A percentile compares a stretch with the other conserved stretches of the same genome.
Evolutionary conservation across 1,140 invertebrate genomes (phyloP).

Genomic region (Pseudomyrmex gracilis): DNA sequence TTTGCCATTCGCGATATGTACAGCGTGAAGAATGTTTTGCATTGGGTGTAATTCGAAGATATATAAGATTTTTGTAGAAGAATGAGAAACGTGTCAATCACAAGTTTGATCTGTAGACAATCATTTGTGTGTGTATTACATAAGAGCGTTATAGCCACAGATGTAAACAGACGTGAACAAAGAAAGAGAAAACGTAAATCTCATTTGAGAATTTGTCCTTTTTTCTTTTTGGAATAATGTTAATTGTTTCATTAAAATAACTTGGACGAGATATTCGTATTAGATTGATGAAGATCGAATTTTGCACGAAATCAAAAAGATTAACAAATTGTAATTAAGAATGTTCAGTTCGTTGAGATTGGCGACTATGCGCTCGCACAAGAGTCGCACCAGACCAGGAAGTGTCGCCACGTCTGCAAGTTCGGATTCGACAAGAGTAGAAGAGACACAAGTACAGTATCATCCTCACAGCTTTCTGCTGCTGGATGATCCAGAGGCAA

Average conservation of each 20-base stretch:
- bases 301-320: background rate
- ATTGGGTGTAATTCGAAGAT: too few species aligned
- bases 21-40: too few species aligned
- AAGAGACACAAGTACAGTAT: constrained; percentile 70
- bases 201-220: background rate
- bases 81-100: too few species aligned
- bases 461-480: constrained; percentile 75
- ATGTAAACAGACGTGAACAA: background rate
- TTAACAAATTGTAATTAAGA: constrained; percentile 51
- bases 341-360: constrained; percentile 84
- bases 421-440: constrained; percentile 75
- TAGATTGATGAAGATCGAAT: background rate
- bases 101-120: background rate
- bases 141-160: background rate
- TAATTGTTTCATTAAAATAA: background rate
- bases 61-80: too few species aligned
- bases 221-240: background rate
- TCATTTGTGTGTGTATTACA: background rate
- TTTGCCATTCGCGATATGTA: too few species aligned
- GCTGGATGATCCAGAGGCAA: constrained; percentile 71
- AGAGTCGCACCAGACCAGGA: constrained; percentile 82
- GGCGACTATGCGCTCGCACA: constrained; percentile 83
- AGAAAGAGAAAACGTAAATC: background rate
- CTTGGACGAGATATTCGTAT: background rate
- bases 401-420: constrained; percentile 83